Evolutionary conservation across 2,888 invertebrate species (phyloP).

Genomic region (Caprella mutica): DNA sequence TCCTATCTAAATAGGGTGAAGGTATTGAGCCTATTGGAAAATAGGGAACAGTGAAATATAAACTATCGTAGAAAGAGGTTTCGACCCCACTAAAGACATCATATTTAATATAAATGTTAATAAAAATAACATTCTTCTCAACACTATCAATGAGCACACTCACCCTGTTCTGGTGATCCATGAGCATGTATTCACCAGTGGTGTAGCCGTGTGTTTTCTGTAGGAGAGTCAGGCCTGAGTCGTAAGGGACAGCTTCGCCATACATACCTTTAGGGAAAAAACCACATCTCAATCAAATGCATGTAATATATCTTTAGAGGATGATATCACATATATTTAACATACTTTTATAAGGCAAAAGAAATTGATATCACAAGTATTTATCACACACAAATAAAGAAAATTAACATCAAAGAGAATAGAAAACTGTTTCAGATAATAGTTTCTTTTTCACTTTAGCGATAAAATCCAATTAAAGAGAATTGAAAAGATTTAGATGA

Average conservation of each 20-base stretch:
- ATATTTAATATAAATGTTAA: too few species aligned
- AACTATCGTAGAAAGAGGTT: too few species aligned
- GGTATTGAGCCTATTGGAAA: too few species aligned
- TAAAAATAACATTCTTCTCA: too few species aligned
- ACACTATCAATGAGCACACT: too few species aligned
- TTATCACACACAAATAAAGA: background rate
- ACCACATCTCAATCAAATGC: background rate
- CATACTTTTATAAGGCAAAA: background rate
- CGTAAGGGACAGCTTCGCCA: conserved; percentile 26
- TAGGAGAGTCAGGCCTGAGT: conserved; percentile 32
- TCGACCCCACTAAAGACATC: too few species aligned
- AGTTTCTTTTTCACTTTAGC: too few species aligned
- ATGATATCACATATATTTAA: background rate
- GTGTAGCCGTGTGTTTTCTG: conserved; percentile 34
- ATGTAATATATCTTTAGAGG: background rate
- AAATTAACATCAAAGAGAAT: background rate
- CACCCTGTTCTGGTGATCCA: conserved; percentile 16
- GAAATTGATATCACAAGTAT: background rate
- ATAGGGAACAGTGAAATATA: too few species aligned
- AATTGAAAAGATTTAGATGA: conserved; percentile 1
- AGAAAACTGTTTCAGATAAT: conserved; percentile 8
- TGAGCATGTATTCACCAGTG: conserved; percentile 18
- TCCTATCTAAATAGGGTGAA: too few species aligned
- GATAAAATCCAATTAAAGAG: too few species aligned
- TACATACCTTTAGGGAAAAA: conserved; percentile 21